Base-by-base conservation (phyloP, 2,888 invertebrate genomes). In the Drosophila prolongata region DNA sequence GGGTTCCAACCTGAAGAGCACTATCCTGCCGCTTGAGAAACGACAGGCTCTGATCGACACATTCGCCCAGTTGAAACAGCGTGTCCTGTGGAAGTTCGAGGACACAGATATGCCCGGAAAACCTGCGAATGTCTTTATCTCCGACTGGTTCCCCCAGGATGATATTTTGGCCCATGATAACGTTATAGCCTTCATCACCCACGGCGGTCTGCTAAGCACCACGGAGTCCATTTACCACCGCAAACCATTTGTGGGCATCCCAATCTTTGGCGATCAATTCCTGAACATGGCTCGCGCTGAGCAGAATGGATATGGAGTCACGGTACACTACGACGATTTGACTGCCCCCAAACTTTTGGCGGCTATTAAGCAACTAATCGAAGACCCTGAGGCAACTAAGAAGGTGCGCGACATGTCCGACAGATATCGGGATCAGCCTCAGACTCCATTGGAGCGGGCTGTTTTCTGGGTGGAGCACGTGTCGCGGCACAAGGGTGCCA, bases 231-330 rank as follows among this genome's bases (percentile, higher is more conserved):
- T 93, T 53, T 92, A 93, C 53, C 91, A 93, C 72, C 93, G 93
- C 16, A 92, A 92, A 14, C 93, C 93, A 0, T 80, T 93, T n/a
- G 79, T 94, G n/a, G 93, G 93, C 2, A 92, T 94, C 50, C 94
- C 94, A 0, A 89, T 94, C 16, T 93, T 93, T 62, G 93, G 91
- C 0, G 94, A 94, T 84, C 94, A 94, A 79, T 90, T 92, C 57
- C 73, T 92, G 14, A 94, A 94, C 69, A 93, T 93, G 89, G 91
- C 85, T 1, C 90, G 91, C 10, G 93, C 93, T 3, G 92, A 90
- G 57, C 70, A 79, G 4, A 81, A 88, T 47, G 94, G 93, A 3
- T 92, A 90, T 78, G 93, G 92, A 0, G 71, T 91, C 3, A 84
- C 75, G 1, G 77, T 94, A 0, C 83, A 90, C 42, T 91, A 90